phyloP scores from a whole-genome alignment of 2,113 vertebrate genomes.

The Poeciliopsis turrubarensis region DNA sequence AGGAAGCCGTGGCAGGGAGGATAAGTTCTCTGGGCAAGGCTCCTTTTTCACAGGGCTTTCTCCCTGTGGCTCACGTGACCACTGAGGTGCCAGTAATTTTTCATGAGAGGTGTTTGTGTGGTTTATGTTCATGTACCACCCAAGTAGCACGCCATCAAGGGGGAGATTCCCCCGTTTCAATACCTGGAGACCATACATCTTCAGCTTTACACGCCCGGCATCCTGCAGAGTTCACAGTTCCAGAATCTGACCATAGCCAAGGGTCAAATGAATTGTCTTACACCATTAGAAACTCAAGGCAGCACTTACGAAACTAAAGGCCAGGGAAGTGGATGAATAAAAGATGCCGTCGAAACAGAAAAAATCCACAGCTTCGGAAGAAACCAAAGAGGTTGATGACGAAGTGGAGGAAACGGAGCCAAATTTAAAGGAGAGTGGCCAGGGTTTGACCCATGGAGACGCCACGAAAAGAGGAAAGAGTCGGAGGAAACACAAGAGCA shows the following conservation, averaged over 20 bases:
- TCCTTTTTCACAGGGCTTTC: constrained; percentile 87
- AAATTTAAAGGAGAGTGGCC: constrained; percentile 62
- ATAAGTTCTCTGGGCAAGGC: constrained; percentile 80
- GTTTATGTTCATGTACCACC: constrained; percentile 58
- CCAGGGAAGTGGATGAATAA: constrained; percentile 86
- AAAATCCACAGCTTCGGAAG: constrained; percentile 75
- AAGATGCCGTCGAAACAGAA: constrained; percentile 87
- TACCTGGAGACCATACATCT: constrained; percentile 27
- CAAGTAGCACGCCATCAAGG: constrained; percentile 46
- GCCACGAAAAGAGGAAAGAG: constrained; percentile 54
- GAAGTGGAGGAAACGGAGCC: constrained; percentile 69
- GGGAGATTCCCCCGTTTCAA: constrained; percentile 27
- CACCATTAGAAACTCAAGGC: constrained; percentile 73
- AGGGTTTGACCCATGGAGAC: constrained; percentile 38
- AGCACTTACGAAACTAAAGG: constrained; percentile 72
- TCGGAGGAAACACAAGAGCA: constrained; percentile 46
- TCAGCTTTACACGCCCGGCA: constrained; percentile 1
- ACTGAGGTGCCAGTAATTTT: constrained; percentile 81
- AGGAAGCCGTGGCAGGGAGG: constrained; percentile 79
- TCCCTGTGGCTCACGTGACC: constrained; percentile 79
- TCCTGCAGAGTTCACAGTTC: constrained; percentile 35
- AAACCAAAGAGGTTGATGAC: constrained; percentile 80
- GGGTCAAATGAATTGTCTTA: constrained; percentile 82
- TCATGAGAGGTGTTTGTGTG: constrained; percentile 79
- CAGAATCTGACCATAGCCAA: constrained; percentile 43